These are phyloP conservation scores for Protobothrops flavoviridis DNA, from an alignment of 2,113 vertebrate genomes.

Conservation along the genomic window DNA sequence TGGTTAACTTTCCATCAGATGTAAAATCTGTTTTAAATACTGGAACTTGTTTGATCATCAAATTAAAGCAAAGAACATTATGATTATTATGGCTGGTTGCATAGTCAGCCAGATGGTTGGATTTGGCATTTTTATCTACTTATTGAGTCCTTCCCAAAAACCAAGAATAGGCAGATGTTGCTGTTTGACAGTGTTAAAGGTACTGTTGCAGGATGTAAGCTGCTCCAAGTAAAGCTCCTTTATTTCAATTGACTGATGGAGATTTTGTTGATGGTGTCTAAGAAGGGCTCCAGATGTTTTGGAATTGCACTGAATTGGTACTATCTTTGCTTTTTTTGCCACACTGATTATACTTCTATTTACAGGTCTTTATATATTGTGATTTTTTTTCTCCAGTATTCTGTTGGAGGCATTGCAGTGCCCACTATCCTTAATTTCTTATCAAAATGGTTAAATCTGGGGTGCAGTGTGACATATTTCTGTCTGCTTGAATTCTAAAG, in stretches of 20 bases:
- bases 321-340: not conserved
- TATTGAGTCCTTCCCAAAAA: not conserved
- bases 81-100: not conserved
- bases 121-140: not conserved
- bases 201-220: not conserved
- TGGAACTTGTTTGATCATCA: conserved; percentile 44
- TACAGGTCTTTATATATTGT: too few species aligned
- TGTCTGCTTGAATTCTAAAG: too few species aligned
- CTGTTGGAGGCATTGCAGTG: too few species aligned
- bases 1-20: conserved; percentile 44
- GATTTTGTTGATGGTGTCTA: not conserved
- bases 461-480: too few species aligned
- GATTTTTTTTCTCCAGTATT: too few species aligned
- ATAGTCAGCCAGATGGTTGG: not conserved
- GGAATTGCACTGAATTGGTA: not conserved
- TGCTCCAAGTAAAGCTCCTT: not conserved
- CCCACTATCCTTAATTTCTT: too few species aligned
- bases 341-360: not conserved
- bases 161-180: not conserved
- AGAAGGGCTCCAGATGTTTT: not conserved
- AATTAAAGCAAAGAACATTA: conserved; percentile 15
- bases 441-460: too few species aligned
- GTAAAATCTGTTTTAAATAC: conserved; percentile 55
- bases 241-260: not conserved
- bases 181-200: not conserved